Conservation (phyloP, 2,113 vertebrate species). For the Cyprinodon tularosa region DNA sequence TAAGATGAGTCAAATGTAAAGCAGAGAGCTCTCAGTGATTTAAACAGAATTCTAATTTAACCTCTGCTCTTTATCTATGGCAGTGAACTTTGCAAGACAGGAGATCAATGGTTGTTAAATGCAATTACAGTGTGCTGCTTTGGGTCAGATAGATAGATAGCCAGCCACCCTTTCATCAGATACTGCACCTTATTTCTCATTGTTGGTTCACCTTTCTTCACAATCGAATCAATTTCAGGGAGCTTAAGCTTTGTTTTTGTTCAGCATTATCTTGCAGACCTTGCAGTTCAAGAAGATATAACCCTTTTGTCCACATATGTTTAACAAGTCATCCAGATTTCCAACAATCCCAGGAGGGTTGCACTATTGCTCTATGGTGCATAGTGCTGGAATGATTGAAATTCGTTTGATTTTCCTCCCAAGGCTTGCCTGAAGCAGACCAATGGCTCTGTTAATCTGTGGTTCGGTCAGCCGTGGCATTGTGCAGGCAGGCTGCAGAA, state of each 20-base stretch:
- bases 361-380: background rate
- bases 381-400: constrained; percentile 1
- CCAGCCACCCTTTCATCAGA: no score
- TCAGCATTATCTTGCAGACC: background rate
- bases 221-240: no score
- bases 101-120: no score
- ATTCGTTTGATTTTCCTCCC: background rate
- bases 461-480: constrained; percentile 3
- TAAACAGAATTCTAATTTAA: no score
- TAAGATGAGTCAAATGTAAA: no score
- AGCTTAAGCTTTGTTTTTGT: background rate
- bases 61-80: no score
- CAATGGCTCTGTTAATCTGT: background rate
- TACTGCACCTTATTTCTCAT: background rate
- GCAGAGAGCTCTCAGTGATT: no score
- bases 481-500: background rate
- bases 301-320: background rate
- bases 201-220: background rate
- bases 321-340: background rate
- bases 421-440: background rate
- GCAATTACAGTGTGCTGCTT: no score
- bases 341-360: background rate
- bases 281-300: background rate
- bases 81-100: no score
- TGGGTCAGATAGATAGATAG: background rate